Evolutionary conservation across 2,113 vertebrate species (phyloP).

Genomic region (Chunga burmeisteri): DNA sequence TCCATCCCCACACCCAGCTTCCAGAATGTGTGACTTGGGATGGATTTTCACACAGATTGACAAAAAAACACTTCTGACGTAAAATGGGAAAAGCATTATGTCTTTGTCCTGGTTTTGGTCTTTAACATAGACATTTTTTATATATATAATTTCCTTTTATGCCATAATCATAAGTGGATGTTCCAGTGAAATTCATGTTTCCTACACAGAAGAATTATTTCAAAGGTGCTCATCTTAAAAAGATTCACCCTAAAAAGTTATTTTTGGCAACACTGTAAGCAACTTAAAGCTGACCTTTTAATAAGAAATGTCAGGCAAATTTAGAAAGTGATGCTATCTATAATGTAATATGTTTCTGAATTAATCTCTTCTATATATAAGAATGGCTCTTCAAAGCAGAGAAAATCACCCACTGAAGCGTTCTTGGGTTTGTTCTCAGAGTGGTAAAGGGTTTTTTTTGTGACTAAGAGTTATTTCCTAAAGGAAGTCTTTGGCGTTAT

Average conservation of each 20-base stretch:
- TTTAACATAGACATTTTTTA: not conserved
- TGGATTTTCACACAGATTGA: not conserved
- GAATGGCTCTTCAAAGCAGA: not conserved
- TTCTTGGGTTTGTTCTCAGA: not conserved
- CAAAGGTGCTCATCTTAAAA: not conserved
- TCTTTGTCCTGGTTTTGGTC: too few relatives aligned
- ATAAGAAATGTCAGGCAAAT: not conserved
- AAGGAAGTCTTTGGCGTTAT: not conserved
- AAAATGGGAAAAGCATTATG: not conserved
- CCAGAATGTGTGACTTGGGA: not conserved
- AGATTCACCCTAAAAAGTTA: not conserved
- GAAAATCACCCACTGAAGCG: not conserved
- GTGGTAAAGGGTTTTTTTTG: not conserved
- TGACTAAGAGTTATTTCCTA: not conserved
- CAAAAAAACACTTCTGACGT: not conserved
- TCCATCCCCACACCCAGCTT: not conserved
- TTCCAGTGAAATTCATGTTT: not conserved
- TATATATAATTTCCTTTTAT: not conserved
- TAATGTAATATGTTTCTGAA: not conserved
- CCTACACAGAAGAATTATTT: not conserved
- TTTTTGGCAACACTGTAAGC: not conserved
- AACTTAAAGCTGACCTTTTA: conserved; percentile 7
- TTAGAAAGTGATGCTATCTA: not conserved
- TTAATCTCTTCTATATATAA: not conserved
- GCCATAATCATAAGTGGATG: not conserved